These are phyloP conservation scores for Setophaga petechia DNA, from an alignment of 2,113 vertebrate genomes.

Conservation along the genomic window DNA sequence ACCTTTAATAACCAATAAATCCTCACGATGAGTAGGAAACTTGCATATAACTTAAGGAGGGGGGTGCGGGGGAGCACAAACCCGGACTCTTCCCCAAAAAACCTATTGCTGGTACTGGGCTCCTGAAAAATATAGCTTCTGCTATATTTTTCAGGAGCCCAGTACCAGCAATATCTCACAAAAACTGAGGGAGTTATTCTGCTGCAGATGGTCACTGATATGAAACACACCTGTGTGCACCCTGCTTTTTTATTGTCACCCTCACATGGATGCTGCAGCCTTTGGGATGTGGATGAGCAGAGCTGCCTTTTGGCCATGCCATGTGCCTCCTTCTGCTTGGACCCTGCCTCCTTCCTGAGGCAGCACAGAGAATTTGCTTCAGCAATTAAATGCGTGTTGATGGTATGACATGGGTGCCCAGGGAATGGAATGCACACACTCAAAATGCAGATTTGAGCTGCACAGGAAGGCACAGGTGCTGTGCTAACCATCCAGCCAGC, in stretches of 20 bases:
- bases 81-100: neutral
- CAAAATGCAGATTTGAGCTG: neutral
- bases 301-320: accelerated
- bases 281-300: neutral
- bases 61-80: neutral
- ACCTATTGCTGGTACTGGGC: neutral
- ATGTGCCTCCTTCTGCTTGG: neutral
- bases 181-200: slow-evolving; percentile 48
- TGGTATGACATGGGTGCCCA: neutral
- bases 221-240: slow-evolving; percentile 48
- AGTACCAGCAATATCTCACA: slow-evolving; percentile 14
- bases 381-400: neutral
- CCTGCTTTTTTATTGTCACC: slow-evolving; percentile 35
- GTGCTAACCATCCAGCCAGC: neutral
- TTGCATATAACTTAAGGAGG: slow-evolving; percentile 33
- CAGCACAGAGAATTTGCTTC: neutral
- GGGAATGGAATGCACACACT: neutral
- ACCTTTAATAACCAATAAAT: slow-evolving; percentile 67
- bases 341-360: neutral
- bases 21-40: slow-evolving; percentile 61
- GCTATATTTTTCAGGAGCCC: neutral
- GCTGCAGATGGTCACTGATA: slow-evolving; percentile 60
- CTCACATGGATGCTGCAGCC: slow-evolving; percentile 5
- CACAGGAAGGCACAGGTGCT: neutral
- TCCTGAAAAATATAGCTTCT: too few relatives aligned